These are phyloP conservation scores for Spongilla lacustris DNA, from an alignment of 37 sponge, comb jelly and placozoan genomes.

Conservation along the genomic window DNA sequence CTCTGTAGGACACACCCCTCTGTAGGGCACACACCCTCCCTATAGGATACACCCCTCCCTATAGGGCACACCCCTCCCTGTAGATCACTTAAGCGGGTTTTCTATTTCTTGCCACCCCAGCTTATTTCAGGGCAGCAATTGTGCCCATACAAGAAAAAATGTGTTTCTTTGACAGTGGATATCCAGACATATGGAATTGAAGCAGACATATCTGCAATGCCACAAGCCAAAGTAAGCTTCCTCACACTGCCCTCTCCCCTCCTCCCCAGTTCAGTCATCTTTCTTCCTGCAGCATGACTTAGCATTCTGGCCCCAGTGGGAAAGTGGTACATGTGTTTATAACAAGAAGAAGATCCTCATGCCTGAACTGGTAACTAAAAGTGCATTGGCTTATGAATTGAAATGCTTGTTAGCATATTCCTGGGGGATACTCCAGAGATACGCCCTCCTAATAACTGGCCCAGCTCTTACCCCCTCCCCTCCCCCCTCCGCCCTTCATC, in stretches of 20 bases:
- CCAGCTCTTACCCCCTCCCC: not conserved
- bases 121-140: slow-evolving; percentile 70
- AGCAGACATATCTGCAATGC: slow-evolving; percentile 27
- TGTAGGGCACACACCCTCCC: no score
- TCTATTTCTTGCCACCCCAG: slow-evolving; percentile 11
- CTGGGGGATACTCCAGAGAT: no score
- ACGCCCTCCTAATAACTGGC: no score
- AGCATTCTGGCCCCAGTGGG: slow-evolving; percentile 48
- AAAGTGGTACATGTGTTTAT: slow-evolving; percentile 2
- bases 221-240: slow-evolving; percentile 23
- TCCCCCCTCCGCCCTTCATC: not conserved
- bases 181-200: slow-evolving; percentile 56
- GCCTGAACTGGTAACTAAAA: slow-evolving; percentile 30
- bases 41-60: no score
- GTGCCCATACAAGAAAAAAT: slow-evolving; percentile 39
- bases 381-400: not conserved
- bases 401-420: no score
- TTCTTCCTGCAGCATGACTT: not conserved
- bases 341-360: slow-evolving; percentile 37
- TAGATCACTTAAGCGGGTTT: no score
- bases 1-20: no score
- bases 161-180: slow-evolving; percentile 32
- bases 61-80: not conserved
- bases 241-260: not conserved
- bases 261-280: not conserved